Evolutionary conservation across 1,140 invertebrate genomes (phyloP).

Genomic region (Drosophila kohkoa): DNA sequence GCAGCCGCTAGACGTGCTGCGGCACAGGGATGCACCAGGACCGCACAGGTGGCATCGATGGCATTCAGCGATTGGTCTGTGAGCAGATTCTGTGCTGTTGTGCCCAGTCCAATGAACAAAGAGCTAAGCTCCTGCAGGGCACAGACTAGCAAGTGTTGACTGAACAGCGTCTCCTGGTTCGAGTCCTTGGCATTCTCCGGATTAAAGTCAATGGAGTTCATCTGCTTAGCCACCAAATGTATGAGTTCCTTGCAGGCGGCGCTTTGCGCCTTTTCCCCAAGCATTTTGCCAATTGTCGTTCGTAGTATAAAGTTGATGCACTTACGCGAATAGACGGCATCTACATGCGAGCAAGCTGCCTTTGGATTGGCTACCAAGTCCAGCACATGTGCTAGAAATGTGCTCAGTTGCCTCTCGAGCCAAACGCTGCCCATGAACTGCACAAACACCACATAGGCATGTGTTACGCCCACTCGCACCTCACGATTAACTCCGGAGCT

Average conservation of each 20-base stretch:
- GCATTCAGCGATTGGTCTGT: conserved; percentile 93
- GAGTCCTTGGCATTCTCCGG: conserved; percentile 95
- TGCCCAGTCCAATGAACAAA: conserved; percentile 94
- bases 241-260: conserved; percentile 98
- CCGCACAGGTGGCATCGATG: conserved; percentile 87
- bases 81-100: conserved; percentile 95
- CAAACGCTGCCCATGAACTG: conserved; percentile 96
- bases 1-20: conserved; percentile 96
- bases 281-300: conserved; percentile 95
- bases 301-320: conserved; percentile 98
- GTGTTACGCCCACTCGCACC: conserved; percentile 97
- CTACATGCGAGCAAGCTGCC: conserved; percentile 97
- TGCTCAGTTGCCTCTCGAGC: conserved; percentile 96
- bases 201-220: conserved; percentile 97
- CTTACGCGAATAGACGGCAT: conserved; percentile 98
- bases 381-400: conserved; percentile 94
- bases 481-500: conserved; percentile 96
- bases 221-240: conserved; percentile 96
- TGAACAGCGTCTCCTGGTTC: conserved; percentile 95
- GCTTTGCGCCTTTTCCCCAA: conserved; percentile 98
- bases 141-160: conserved; percentile 97
- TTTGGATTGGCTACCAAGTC: conserved; percentile 97
- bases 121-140: conserved; percentile 96
- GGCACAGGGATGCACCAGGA: conserved; percentile 95
- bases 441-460: conserved; percentile 97